phyloP scores from a whole-genome alignment of 1,140 invertebrate genomes.

The Pachypeltis micranthus region DNA sequence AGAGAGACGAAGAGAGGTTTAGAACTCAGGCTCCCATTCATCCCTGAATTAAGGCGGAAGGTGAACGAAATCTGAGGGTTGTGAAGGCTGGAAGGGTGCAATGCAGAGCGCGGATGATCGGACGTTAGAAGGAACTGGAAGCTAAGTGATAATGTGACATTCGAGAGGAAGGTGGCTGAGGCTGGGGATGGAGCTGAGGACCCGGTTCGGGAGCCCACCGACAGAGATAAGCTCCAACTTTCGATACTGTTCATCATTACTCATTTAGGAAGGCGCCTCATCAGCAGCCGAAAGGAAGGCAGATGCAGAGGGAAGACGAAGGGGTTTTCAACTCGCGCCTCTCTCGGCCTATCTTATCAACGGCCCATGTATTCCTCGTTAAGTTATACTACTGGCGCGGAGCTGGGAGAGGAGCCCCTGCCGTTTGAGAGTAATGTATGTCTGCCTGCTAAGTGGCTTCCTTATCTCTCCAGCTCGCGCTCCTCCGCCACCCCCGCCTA shows the following conservation, averaged over 20 bases:
- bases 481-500: too few relatives aligned
- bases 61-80: too few relatives aligned
- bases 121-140: constrained; percentile 1
- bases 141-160: constrained; percentile 15
- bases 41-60: too few relatives aligned
- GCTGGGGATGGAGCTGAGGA: background rate
- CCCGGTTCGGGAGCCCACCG: background rate
- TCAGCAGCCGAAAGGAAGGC: background rate
- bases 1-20: too few relatives aligned
- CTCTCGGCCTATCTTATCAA: constrained; percentile 18
- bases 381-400: constrained; percentile 16
- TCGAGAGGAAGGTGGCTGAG: constrained; percentile 3
- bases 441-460: constrained; percentile 8
- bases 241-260: constrained; percentile 20
- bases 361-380: constrained; percentile 21
- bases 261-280: constrained; percentile 16
- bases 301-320: background rate
- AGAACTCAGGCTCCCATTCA: too few relatives aligned
- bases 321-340: background rate
- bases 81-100: too few relatives aligned
- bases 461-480: background rate
- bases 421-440: constrained; percentile 5
- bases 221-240: constrained; percentile 13
- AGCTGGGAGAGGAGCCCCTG: background rate
- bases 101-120: background rate